Conservation (phyloP, 2,888 invertebrate genomes). For the Trimorus sp. region DNA sequence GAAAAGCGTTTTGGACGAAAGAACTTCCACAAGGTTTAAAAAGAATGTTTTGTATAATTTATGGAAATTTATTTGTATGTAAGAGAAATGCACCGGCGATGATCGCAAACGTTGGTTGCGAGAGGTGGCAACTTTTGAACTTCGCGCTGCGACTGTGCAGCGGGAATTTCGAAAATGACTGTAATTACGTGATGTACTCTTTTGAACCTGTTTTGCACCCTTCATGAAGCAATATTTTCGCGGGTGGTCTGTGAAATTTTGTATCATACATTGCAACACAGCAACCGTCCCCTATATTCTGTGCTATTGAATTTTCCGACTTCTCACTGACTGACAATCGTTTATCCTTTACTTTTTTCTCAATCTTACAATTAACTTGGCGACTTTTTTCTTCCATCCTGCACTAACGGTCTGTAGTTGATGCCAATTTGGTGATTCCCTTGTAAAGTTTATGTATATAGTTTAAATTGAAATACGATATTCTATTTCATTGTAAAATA, state of each 20-base stretch:
- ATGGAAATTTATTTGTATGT: no score
- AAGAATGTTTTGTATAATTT: no score
- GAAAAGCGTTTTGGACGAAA: no score
- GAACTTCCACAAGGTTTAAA: no score
- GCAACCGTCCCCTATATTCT: constrained; percentile 74
- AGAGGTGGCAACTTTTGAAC: no score
- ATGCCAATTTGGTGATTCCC: constrained; percentile 34
- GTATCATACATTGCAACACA: constrained; percentile 49
- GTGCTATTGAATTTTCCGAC: constrained; percentile 77
- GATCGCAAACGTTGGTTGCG: no score
- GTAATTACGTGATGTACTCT: no score
- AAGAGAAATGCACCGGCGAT: no score
- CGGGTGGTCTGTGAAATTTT: constrained; percentile 64
- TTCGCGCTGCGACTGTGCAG: no score
- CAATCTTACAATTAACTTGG: constrained; percentile 66
- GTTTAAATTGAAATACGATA: constrained; percentile 1
- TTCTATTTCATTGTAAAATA: no score
- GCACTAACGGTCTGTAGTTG: constrained; percentile 66
- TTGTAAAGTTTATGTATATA: constrained; percentile 62
- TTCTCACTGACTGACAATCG: constrained; percentile 72
- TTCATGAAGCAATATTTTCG: constrained; percentile 16
- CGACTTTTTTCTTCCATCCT: constrained; percentile 61
- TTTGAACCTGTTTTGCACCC: constrained; percentile 57
- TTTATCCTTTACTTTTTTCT: constrained; percentile 35
- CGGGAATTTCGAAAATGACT: no score